These are phyloP conservation scores for Carabus problematicus DNA, from an alignment of 2,888 invertebrate genomes.

Conservation along the genomic window DNA sequence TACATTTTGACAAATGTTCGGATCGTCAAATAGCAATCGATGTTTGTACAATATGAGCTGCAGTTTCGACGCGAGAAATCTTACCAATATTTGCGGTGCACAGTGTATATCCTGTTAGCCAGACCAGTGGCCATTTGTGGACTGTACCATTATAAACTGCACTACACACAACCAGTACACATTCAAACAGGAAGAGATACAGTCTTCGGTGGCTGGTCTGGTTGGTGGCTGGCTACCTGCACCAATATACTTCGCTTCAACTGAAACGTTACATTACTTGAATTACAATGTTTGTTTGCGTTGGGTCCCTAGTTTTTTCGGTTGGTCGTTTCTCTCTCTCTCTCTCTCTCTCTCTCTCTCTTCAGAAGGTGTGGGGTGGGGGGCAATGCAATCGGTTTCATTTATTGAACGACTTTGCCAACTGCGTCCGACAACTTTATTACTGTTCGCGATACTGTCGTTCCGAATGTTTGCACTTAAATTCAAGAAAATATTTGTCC, in stretches of 20 bases:
- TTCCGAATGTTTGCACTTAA: conserved; percentile 30
- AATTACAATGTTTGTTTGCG: conserved; percentile 33
- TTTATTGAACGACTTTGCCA: conserved; percentile 39
- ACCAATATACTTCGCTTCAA: background rate
- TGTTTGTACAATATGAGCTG: too few species aligned
- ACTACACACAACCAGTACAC: background rate
- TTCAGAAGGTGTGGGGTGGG: background rate
- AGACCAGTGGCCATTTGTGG: background rate
- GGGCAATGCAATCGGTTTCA: conserved; percentile 30
- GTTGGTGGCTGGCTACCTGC: background rate
- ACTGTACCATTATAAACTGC: background rate
- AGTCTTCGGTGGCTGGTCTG: background rate
- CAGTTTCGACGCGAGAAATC: too few species aligned
- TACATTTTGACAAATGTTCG: too few species aligned
- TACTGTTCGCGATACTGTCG: conserved; percentile 20
- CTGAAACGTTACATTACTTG: conserved; percentile 25
- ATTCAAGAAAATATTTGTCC: conserved; percentile 36
- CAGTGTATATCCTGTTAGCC: too few species aligned
- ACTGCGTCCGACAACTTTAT: conserved; percentile 39
- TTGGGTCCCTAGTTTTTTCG: conserved; percentile 6
- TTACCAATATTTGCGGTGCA: too few species aligned
- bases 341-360: too few species aligned
- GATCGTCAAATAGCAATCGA: too few species aligned
- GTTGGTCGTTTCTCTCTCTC: too few species aligned
- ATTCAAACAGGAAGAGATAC: background rate